These are phyloP conservation scores for Apis laboriosa DNA, from an alignment of 1,140 invertebrate genomes.

Conservation along the genomic window DNA sequence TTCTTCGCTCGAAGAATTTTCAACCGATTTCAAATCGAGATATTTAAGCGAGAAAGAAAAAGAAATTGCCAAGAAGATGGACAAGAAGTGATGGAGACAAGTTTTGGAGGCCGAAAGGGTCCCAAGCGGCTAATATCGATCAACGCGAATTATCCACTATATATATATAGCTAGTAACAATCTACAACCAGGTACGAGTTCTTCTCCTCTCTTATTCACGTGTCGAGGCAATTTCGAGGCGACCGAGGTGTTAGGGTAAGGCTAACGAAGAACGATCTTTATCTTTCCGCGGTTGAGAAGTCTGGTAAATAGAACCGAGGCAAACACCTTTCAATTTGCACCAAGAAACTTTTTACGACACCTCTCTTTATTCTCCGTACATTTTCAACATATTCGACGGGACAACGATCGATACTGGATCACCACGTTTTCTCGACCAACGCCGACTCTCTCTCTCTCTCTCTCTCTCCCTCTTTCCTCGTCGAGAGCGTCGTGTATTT, in stretches of 20 bases:
- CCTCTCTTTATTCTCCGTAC: too few species aligned
- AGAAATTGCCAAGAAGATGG: too few species aligned
- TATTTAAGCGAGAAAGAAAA: too few species aligned
- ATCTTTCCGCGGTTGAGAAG: not conserved
- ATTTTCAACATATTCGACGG: too few species aligned
- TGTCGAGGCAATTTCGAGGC: not conserved
- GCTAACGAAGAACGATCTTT: not conserved
- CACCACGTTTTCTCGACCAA: too few species aligned
- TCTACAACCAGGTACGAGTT: slow-evolving; percentile 54
- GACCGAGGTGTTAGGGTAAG: not conserved
- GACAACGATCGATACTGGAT: too few species aligned
- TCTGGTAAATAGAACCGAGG: slow-evolving; percentile 1
- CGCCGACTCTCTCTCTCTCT: too few species aligned
- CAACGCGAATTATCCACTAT: slow-evolving; percentile 23
- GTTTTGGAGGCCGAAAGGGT: slow-evolving; percentile 1
- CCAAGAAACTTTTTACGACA: not conserved
- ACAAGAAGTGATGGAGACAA: too few species aligned
- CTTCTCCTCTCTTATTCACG: slow-evolving; percentile 21
- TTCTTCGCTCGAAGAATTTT: too few species aligned
- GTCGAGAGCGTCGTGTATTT: not conserved
- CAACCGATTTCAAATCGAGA: too few species aligned
- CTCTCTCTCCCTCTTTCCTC: not conserved
- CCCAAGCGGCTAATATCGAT: not conserved
- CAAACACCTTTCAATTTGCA: not conserved
- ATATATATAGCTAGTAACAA: slow-evolving; percentile 39